Evolutionary conservation across 1,140 invertebrate genomes (phyloP).

Genomic region (Anastrepha obliqua): DNA sequence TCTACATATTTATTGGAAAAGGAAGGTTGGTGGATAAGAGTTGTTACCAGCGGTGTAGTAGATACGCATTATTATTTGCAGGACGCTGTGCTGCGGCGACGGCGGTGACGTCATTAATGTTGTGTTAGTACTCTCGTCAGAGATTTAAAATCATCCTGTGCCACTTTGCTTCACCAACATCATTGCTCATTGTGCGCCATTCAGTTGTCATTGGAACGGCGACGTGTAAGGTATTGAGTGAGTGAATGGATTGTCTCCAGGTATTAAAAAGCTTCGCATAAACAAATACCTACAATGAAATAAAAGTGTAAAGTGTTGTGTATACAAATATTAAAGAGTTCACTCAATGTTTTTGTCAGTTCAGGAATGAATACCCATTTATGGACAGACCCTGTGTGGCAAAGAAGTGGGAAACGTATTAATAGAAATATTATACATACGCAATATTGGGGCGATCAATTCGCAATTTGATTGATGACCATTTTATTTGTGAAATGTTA

Average conservation of each 20-base stretch:
- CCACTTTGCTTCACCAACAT: not conserved
- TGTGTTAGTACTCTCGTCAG: constrained; percentile 16
- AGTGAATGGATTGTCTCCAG: not conserved
- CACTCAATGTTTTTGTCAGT: no score
- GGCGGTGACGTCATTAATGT: constrained; percentile 18
- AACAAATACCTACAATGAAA: not conserved
- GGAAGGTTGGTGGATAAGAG: not conserved
- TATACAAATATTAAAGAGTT: not conserved
- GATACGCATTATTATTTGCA: not conserved
- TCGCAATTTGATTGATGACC: constrained; percentile 32
- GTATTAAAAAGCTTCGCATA: not conserved
- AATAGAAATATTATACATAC: not conserved
- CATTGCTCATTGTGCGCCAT: not conserved
- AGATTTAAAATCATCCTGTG: constrained; percentile 38
- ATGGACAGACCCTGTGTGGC: not conserved
- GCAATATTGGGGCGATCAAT: not conserved
- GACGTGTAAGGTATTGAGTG: constrained; percentile 36
- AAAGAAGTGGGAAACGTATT: not conserved
- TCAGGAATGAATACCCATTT: not conserved
- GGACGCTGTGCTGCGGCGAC: constrained; percentile 22
- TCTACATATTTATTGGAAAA: not conserved
- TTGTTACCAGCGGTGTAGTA: not conserved
- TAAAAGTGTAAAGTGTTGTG: not conserved
- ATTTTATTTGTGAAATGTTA: not conserved
- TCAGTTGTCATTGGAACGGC: constrained; percentile 46